A percentile compares a stretch with the other conserved stretches of the same genome.
Conservation (phyloP, 2,113 vertebrate genomes). For the Cardinalis cardinalis region DNA sequence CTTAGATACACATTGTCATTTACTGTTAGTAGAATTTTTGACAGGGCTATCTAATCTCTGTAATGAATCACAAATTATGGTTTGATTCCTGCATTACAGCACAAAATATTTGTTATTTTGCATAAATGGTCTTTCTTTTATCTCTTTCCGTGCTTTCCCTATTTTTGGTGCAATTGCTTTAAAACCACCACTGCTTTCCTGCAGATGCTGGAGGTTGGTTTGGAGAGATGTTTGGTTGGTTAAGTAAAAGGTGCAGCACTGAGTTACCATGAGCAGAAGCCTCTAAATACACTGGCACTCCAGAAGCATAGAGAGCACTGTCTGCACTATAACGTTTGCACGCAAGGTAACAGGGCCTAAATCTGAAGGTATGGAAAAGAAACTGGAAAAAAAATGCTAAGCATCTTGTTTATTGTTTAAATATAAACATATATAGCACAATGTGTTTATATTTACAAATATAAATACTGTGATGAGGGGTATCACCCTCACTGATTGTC, state of each 20-base stretch:
- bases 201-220: background rate
- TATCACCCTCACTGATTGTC: background rate
- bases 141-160: background rate
- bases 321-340: background rate
- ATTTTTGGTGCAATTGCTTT: background rate
- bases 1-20: background rate
- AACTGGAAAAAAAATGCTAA: background rate
- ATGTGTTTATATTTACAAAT: background rate
- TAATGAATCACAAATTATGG: background rate
- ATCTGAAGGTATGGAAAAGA: background rate
- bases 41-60: background rate
- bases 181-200: background rate
- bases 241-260: background rate
- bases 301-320: background rate
- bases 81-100: background rate
- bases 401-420: background rate
- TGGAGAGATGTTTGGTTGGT: background rate
- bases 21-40: background rate
- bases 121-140: background rate
- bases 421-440: background rate
- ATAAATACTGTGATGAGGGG: accelerated
- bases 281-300: accelerated
- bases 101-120: background rate
- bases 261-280: background rate
- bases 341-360: background rate